phyloP scores from a whole-genome alignment of 2,113 vertebrate genomes.

The Calidris pygmaea region DNA sequence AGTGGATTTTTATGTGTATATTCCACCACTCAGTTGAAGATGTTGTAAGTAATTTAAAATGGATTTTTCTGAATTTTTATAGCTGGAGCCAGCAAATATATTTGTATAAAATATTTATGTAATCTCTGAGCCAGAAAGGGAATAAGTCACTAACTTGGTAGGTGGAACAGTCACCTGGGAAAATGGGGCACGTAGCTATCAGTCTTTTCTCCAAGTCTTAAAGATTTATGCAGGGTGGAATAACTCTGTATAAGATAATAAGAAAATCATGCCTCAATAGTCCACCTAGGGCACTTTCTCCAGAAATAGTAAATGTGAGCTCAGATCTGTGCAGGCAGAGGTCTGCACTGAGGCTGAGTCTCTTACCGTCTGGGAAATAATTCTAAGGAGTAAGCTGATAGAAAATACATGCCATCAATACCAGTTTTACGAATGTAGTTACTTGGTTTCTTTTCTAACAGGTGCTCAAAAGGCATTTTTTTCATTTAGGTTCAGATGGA shows the following conservation, averaged over 20 bases:
- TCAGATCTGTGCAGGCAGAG: not conserved
- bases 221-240: not conserved
- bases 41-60: not conserved
- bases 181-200: not conserved
- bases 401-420: not conserved
- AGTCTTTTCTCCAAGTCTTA: not conserved
- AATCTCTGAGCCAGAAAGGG: not conserved
- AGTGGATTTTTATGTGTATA: not conserved
- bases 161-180: not conserved
- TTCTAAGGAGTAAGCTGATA: not conserved
- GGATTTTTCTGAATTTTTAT: not conserved
- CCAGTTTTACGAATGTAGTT: not conserved
- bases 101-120: constrained; percentile 27
- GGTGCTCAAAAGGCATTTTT: not conserved
- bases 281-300: not conserved
- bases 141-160: not conserved
- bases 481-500: not conserved
- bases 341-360: not conserved
- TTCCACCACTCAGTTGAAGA: not conserved
- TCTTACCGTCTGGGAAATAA: not conserved
- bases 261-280: not conserved
- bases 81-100: not conserved
- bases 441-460: not conserved
- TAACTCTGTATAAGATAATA: not conserved
- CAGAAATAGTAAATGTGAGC: not conserved